Evolutionary conservation across 2,797 vertebrate species (phyloP).

Genomic region (Thripadectes ignobilis): DNA sequence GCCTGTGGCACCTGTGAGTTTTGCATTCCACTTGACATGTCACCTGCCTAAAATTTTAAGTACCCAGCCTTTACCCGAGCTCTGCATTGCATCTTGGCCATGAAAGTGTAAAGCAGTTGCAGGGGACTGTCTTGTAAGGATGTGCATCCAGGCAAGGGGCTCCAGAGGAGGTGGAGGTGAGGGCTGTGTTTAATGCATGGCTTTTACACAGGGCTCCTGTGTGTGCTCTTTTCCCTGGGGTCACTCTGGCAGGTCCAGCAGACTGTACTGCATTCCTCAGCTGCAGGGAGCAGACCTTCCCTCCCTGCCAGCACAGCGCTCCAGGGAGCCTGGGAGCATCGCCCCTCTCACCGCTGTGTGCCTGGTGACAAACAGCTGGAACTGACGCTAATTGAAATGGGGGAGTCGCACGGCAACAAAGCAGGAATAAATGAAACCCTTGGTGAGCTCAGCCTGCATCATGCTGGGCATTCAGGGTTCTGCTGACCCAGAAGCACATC

Average conservation of each 20-base stretch:
- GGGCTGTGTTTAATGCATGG: fast-evolving
- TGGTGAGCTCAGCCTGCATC: background rate
- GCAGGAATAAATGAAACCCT: background rate
- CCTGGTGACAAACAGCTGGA: background rate
- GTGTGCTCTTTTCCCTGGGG: background rate
- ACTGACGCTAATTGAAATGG: background rate
- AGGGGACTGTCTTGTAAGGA: fast-evolving
- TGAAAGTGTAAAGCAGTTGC: background rate
- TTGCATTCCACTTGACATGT: background rate
- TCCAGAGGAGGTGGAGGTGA: fast-evolving
- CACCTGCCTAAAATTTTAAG: background rate
- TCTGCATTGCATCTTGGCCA: background rate
- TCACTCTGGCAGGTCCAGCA: background rate
- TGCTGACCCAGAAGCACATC: background rate
- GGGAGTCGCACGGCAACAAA: background rate
- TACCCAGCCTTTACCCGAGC: background rate
- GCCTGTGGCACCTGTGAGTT: fast-evolving
- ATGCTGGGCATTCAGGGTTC: background rate
- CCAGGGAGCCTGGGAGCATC: background rate
- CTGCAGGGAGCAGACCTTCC: background rate
- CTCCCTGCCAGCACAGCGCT: background rate
- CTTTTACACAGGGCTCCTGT: fast-evolving
- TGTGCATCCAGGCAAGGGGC: background rate
- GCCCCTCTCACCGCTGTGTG: background rate
- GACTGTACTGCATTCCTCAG: background rate